phyloP scores from a whole-genome alignment of 2,888 invertebrate species.

The Harpalus rubripes region DNA sequence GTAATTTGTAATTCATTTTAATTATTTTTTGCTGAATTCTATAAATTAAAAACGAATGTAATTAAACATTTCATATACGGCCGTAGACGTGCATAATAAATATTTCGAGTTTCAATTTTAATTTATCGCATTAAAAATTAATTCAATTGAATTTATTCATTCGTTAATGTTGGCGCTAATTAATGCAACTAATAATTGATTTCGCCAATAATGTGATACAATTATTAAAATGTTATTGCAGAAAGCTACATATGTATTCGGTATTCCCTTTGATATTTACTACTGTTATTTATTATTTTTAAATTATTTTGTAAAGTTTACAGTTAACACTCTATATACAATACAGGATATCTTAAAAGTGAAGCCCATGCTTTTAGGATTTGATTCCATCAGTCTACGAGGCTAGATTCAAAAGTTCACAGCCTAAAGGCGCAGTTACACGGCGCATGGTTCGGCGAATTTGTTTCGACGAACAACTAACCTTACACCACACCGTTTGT shows the following conservation, averaged over 20 bases:
- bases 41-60: background rate
- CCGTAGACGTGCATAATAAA: background rate
- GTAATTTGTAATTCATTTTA: constrained; percentile 1
- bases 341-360: no score
- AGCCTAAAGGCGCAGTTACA: no score
- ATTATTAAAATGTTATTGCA: constrained; percentile 1
- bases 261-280: no score
- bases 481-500: no score
- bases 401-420: no score
- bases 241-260: background rate
- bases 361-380: no score
- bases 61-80: constrained; percentile 2
- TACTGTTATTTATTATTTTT: no score
- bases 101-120: background rate
- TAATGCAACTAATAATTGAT: background rate
- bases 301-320: no score
- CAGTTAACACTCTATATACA: no score
- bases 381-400: no score
- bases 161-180: constrained; percentile 5
- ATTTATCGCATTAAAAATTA: constrained; percentile 7
- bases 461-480: no score
- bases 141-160: constrained; percentile 4
- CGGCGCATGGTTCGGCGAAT: no score
- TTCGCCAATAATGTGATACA: background rate
- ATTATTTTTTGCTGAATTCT: constrained; percentile 18